phyloP scores from a whole-genome alignment of 2,888 invertebrate genomes.

The Agapetus fuscipes region DNA sequence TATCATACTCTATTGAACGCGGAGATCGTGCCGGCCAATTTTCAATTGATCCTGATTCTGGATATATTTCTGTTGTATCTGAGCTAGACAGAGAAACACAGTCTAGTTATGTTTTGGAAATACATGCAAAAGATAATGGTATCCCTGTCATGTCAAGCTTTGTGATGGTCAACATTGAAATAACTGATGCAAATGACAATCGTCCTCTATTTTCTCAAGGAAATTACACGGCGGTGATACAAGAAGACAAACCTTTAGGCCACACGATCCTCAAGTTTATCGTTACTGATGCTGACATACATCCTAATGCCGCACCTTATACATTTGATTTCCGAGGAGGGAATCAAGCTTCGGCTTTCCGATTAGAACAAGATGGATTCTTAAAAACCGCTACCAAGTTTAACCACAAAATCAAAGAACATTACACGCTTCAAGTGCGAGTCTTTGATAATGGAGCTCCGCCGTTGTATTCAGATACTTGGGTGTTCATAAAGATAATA shows the following conservation, averaged over 20 bases:
- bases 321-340: slow-evolving; percentile 84
- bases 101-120: slow-evolving; percentile 65
- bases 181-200: slow-evolving; percentile 89
- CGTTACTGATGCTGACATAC: slow-evolving; percentile 78
- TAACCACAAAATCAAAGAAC: slow-evolving; percentile 73
- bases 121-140: slow-evolving; percentile 77
- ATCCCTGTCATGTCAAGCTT: slow-evolving; percentile 63
- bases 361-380: slow-evolving; percentile 75
- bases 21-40: slow-evolving; percentile 68
- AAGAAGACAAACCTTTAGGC: slow-evolving; percentile 83
- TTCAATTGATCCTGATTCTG: slow-evolving; percentile 63
- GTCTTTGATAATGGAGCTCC: slow-evolving; percentile 93
- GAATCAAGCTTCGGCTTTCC: slow-evolving; percentile 77
- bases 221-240: slow-evolving; percentile 74
- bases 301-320: slow-evolving; percentile 82
- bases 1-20: slow-evolving; percentile 67
- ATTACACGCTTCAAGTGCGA: slow-evolving; percentile 72
- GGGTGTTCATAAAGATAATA: slow-evolving; percentile 66
- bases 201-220: slow-evolving; percentile 70
- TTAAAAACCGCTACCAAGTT: slow-evolving; percentile 77
- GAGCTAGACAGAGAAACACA: slow-evolving; percentile 75
- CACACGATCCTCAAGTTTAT: slow-evolving; percentile 69
- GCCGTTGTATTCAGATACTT: slow-evolving; percentile 78
- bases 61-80: slow-evolving; percentile 64
- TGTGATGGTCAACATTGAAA: slow-evolving; percentile 66